Evolutionary conservation across 2,797 vertebrate species (phyloP).

Genomic region (Chelon labrosus): DNA sequence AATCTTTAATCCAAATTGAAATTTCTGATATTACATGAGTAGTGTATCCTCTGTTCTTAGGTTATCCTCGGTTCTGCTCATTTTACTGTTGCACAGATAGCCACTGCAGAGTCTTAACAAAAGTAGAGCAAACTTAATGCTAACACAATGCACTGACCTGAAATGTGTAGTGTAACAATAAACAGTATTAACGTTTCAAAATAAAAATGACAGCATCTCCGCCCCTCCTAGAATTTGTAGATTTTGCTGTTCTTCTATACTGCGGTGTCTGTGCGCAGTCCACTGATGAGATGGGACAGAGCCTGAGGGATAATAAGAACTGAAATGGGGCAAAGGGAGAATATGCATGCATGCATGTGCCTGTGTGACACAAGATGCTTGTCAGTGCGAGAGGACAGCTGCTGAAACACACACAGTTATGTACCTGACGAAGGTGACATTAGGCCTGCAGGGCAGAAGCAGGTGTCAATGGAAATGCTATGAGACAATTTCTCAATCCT

Average conservation of each 20-base stretch:
- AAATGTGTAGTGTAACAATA: background rate
- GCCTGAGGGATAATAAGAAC: constrained; percentile 34
- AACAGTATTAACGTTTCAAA: background rate
- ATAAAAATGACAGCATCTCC: constrained; percentile 7
- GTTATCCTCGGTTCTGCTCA: too few relatives aligned
- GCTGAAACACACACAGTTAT: constrained; percentile 61
- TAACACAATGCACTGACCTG: background rate
- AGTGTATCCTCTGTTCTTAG: background rate
- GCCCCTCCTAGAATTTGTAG: background rate
- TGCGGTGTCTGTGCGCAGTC: constrained; percentile 15
- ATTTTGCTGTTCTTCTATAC: constrained; percentile 8
- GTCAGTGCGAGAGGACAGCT: constrained; percentile 66
- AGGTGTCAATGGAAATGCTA: constrained; percentile 53
- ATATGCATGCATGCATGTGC: constrained; percentile 23
- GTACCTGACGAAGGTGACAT: constrained; percentile 74
- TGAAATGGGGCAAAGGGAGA: constrained; percentile 25
- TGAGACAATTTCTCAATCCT: constrained; percentile 55
- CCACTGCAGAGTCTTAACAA: background rate
- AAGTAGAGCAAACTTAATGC: background rate
- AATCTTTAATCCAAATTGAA: background rate
- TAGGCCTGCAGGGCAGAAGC: constrained; percentile 60
- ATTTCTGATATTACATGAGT: background rate
- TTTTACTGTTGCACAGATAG: background rate
- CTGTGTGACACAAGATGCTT: constrained; percentile 45
- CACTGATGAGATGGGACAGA: constrained; percentile 43